Evolutionary conservation across 2,113 vertebrate species (phyloP).

Genomic region (Hemicordylus capensis): DNA sequence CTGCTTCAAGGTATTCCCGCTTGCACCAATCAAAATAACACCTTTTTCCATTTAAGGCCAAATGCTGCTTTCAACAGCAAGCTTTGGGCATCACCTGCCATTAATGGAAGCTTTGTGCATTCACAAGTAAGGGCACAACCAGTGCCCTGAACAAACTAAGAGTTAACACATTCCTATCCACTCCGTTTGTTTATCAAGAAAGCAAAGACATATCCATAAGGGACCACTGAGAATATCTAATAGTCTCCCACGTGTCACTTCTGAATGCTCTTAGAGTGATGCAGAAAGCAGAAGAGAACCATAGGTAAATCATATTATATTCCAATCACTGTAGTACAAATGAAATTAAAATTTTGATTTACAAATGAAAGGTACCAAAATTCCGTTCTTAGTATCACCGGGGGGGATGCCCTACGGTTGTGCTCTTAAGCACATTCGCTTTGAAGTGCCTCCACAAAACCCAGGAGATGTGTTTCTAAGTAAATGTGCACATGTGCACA

Average conservation of each 20-base stretch:
- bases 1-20: not conserved
- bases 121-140: not conserved
- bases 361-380: not conserved
- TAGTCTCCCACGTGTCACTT: not conserved
- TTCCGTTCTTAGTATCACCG: not conserved
- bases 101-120: not conserved
- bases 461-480: not conserved
- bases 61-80: not conserved
- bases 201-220: not conserved
- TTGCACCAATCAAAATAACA: not conserved
- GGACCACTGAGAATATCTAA: not conserved
- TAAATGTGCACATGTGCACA: not conserved
- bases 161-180: not conserved
- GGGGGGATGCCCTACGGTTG: not conserved
- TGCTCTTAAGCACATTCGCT: not conserved
- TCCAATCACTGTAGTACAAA: not conserved
- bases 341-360: not conserved
- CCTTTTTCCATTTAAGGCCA: not conserved
- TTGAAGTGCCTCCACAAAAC: not conserved
- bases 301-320: not conserved
- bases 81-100: rapidly evolving
- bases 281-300: not conserved
- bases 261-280: not conserved
- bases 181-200: not conserved
- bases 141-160: not conserved